Evolutionary conservation across 2,888 invertebrate species (phyloP), one percentile per base, ranked within the genome.

Genomic region (Tipula confusa): DNA sequence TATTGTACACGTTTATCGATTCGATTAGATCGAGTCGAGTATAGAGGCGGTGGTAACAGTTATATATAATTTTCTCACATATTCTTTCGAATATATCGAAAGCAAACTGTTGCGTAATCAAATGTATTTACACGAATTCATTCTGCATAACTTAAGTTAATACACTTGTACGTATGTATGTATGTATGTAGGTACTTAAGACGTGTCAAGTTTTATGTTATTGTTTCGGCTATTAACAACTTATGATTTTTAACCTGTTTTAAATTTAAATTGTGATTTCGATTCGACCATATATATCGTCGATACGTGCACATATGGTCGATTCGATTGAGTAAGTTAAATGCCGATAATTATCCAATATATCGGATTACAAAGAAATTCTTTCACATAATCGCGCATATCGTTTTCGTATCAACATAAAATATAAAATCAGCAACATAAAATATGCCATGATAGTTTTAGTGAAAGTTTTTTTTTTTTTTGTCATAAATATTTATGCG

Each of bases 401-500:
- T 24, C 64, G 43, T 43, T n/a, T n/a, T n/a, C n/a, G 5, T 15
- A 64, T 64, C 9, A 11, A 64, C 64, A 64, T 64, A 64, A 64
- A 64, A 64, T n/a, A 24, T 64, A 24, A 64, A 64, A 64, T 64
- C 64, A 64, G 64, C 64, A 64, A 64, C 64, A 24, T 24, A 64
- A 64, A 64, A 64, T 64, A 24, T 64, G 18, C 24, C 18, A 64
- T 64, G 64, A 64, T 64, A n/a, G n/a, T 64, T 64, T 9, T 24
- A 64, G 64, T 64, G 64, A 64, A 64, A 64, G 64, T 64, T 43
- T n/a, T n/a, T n/a, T n/a, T n/a, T n/a, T n/a, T n/a, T n/a, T n/a
- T n/a, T 64, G 64, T 24, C 64, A 64, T 24, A 64, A 64, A 64
- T 64, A 64, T 24, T 64, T 64, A 64, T 64, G 64, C 64, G 11